Evolutionary conservation across 92 coral and sea anemone genomes (phyloP).

Genomic region (Actinernus sp.): DNA sequence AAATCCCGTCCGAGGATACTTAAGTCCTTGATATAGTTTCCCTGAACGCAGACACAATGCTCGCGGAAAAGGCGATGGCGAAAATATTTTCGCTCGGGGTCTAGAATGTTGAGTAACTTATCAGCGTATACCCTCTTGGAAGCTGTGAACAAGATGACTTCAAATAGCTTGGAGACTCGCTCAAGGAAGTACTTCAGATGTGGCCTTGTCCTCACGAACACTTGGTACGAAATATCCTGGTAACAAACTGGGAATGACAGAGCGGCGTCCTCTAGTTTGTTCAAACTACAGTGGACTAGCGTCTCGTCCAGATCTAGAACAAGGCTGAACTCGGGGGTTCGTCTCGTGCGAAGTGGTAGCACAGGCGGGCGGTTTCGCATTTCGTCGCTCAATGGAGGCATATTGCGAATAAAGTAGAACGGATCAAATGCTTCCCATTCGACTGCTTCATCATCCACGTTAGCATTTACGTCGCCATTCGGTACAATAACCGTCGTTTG

Average conservation of each 20-base stretch:
- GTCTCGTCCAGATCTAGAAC: constrained; percentile 98
- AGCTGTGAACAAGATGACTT: constrained; percentile 97
- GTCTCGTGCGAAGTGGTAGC: constrained; percentile 89
- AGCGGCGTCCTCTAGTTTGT: constrained; percentile 97
- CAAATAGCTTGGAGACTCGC: constrained; percentile 87
- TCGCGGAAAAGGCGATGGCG: constrained; percentile 99
- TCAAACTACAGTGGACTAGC: constrained; percentile 97
- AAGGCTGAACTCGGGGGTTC: constrained; percentile 98
- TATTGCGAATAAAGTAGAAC: constrained; percentile 90
- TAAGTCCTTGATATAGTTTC: constrained; percentile 97
- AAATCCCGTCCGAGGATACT: constrained; percentile 97
- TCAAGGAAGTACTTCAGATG: constrained; percentile 93
- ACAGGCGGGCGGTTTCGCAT: constrained; percentile 90
- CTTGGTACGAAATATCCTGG: constrained; percentile 98
- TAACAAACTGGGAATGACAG: constrained; percentile 96
- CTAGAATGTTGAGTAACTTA: constrained; percentile 94
- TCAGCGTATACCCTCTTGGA: constrained; percentile 99
- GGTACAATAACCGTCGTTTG: constrained; percentile 17
- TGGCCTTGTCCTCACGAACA: constrained; percentile 96
- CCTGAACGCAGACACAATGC: constrained; percentile 98
- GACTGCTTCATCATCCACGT: constrained; percentile 79
- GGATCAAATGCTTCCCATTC: constrained; percentile 97
- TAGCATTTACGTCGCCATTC: constrained; percentile 95
- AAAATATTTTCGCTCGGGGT: constrained; percentile 89
- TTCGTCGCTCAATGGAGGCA: constrained; percentile 92